Percentiles rank a stretch among this genome's conserved stretches.
Conservation (phyloP, 2,113 vertebrate genomes). For the Baryphthengus martii region DNA sequence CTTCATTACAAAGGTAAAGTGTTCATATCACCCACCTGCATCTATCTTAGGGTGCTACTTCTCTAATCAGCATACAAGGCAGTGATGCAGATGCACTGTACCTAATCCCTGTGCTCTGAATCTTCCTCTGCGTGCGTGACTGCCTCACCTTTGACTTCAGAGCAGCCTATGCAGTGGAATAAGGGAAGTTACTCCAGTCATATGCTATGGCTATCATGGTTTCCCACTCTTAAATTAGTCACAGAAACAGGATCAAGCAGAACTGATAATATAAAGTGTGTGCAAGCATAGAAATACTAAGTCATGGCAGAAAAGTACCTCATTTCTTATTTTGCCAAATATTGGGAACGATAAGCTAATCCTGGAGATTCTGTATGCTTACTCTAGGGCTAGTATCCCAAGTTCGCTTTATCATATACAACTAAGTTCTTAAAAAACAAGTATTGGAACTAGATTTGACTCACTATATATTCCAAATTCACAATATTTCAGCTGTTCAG, state of each 20-base stretch:
- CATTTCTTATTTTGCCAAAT: neutral
- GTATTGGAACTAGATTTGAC: neutral
- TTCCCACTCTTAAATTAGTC: neutral
- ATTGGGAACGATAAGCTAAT: neutral
- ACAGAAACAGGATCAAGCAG: neutral
- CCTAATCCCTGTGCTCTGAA: rapidly evolving
- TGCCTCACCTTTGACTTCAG: neutral
- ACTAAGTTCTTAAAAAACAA: neutral
- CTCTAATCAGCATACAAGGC: neutral
- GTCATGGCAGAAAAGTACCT: neutral
- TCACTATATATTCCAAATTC: neutral
- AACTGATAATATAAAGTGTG: neutral
- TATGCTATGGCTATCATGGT: rapidly evolving
- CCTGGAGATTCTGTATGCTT: neutral
- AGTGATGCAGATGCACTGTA: no score
- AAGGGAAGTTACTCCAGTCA: neutral
- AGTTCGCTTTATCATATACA: neutral
- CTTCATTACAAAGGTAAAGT: neutral
- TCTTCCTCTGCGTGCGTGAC: rapidly evolving
- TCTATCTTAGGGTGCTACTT: neutral
- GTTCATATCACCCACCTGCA: rapidly evolving
- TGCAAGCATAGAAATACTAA: neutral
- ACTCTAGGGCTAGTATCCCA: neutral
- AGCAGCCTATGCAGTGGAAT: neutral
- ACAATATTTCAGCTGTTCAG: neutral